A percentile compares a stretch with the other conserved stretches of the same genome.
Conservation (phyloP, 2,797 vertebrate species). For the Clamator glandarius region DNA sequence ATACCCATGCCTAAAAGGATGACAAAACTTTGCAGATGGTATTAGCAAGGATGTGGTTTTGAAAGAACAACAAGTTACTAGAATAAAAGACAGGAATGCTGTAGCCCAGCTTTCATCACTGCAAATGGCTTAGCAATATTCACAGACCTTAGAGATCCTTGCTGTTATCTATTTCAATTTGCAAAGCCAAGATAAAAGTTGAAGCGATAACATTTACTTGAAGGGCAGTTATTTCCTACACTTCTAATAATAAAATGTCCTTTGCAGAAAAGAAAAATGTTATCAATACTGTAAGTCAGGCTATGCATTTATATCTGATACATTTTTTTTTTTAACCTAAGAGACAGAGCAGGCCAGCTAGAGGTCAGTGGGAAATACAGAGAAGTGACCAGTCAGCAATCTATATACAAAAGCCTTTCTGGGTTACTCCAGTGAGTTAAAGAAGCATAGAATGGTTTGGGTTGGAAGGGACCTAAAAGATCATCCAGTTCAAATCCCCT, state of each 20-base stretch:
- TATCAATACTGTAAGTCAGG: not conserved
- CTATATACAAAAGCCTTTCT: not conserved
- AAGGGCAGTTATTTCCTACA: slow-evolving; percentile 33
- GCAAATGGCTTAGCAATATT: not conserved
- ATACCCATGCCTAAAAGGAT: not conserved
- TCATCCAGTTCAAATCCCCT: no score
- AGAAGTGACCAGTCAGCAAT: not conserved
- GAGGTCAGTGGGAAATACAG: not conserved
- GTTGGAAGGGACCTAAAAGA: no score
- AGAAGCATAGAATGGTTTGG: no score
- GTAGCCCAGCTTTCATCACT: not conserved
- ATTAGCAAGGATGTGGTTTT: not conserved
- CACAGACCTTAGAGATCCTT: not conserved
- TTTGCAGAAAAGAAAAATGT: not conserved
- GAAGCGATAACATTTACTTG: slow-evolving; percentile 17
- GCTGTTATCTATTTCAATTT: slow-evolving; percentile 44
- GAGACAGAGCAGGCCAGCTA: not conserved
- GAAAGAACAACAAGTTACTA: not conserved
- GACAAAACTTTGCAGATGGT: not conserved
- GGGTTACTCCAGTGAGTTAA: not conserved
- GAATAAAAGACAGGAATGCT: not conserved
- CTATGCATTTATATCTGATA: not conserved
- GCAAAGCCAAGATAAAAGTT: slow-evolving; percentile 2
- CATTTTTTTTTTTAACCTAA: not conserved
- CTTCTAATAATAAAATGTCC: slow-evolving; percentile 16